These are phyloP conservation scores for Gnathonemus longibarbis DNA, from an alignment of 2,113 vertebrate species.

Conservation along the genomic window DNA sequence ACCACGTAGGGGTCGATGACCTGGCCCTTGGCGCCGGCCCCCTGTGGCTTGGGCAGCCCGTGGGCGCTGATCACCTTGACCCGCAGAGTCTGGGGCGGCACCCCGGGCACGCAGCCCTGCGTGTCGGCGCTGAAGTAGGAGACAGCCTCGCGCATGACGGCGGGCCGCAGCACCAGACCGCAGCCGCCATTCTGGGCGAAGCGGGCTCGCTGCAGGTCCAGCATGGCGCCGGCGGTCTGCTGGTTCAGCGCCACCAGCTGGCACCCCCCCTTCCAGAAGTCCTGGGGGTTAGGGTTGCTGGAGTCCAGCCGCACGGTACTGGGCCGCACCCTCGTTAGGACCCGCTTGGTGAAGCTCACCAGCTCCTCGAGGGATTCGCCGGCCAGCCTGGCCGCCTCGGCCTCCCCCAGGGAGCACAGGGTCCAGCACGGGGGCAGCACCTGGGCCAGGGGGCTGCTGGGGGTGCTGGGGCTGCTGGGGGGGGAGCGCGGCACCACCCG, in stretches of 20 bases:
- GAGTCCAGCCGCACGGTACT: conserved; percentile 90
- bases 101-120: conserved; percentile 85
- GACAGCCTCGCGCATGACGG: conserved; percentile 88
- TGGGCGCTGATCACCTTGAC: conserved; percentile 96
- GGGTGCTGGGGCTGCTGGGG: conserved; percentile 67
- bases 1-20: conserved; percentile 96
- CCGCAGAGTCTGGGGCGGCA: conserved; percentile 83
- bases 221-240: conserved; percentile 93
- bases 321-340: conserved; percentile 82
- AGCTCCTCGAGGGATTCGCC: conserved; percentile 90
- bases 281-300: conserved; percentile 92
- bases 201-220: conserved; percentile 89
- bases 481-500: conserved; percentile 56
- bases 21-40: conserved; percentile 91
- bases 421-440: conserved; percentile 68
- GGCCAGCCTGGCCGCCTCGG: conserved; percentile 81
- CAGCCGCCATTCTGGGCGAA: conserved; percentile 89
- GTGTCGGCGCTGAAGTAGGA: conserved; percentile 96
- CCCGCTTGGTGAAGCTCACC: conserved; percentile 90
- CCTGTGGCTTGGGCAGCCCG: conserved; percentile 93
- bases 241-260: conserved; percentile 96
- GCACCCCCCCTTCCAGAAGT: conserved; percentile 95
- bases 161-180: conserved; percentile 85
- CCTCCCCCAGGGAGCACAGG: conserved; percentile 87
- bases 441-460: conserved; percentile 41